Evolutionary conservation across 92 coral and sea anemone genomes (phyloP).

Genomic region (Porites cylindrica): DNA sequence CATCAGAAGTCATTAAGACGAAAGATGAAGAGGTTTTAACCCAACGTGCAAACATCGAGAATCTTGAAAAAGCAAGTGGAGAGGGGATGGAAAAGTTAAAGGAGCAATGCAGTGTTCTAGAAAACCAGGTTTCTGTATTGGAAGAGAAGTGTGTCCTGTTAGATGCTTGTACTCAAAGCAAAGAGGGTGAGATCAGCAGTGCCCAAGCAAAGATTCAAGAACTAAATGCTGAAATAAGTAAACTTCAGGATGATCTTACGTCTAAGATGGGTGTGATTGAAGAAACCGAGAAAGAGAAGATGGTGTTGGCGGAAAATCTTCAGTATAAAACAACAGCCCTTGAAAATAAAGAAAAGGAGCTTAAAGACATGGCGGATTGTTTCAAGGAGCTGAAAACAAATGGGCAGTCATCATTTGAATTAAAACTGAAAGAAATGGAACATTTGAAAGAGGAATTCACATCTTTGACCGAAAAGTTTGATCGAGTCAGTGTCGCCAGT

Average conservation of each 20-base stretch:
- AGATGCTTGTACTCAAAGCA: slow-evolving; percentile 18
- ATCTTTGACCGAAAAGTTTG: slow-evolving; percentile 36
- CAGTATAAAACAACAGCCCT: slow-evolving; percentile 49
- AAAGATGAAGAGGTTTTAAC: slow-evolving; percentile 31
- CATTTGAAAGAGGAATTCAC: slow-evolving; percentile 31
- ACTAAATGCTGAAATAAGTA: slow-evolving; percentile 2
- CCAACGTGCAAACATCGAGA: slow-evolving; percentile 5
- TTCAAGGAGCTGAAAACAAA: slow-evolving; percentile 11
- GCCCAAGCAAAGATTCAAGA: slow-evolving; percentile 33
- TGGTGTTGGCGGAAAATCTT: slow-evolving; percentile 22
- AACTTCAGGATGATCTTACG: slow-evolving; percentile 32
- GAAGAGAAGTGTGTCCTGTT: slow-evolving; percentile 39
- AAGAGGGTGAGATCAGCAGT: slow-evolving; percentile 23
- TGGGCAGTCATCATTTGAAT: slow-evolving; percentile 23
- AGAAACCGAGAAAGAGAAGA: slow-evolving; percentile 31
- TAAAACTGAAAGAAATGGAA: slow-evolving; percentile 2
- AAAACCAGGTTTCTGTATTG: slow-evolving; percentile 24
- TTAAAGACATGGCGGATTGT: slow-evolving; percentile 37
- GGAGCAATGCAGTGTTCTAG: not conserved
- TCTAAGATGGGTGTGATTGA: slow-evolving; percentile 31
- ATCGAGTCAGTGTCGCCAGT: slow-evolving; percentile 23
- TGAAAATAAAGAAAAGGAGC: slow-evolving; percentile 63
- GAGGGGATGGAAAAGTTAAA: not conserved
- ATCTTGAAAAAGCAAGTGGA: slow-evolving; percentile 23
- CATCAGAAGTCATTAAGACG: slow-evolving; percentile 12